Base-by-base conservation (phyloP, 2,888 invertebrate genomes). In the Busseola fusca region DNA sequence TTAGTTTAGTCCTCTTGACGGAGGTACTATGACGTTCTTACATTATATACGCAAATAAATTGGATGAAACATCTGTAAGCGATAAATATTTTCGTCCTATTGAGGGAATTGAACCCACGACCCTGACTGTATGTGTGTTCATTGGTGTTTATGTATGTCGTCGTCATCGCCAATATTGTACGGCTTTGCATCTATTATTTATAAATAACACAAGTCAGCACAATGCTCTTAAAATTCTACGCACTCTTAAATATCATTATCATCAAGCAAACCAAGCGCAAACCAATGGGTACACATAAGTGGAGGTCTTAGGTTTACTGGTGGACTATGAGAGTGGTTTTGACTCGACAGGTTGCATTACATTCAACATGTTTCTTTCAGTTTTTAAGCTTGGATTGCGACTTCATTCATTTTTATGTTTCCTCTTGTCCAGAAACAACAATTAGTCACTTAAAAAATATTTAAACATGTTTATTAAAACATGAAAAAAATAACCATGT, bases 31-130 rank as follows among this genome's bases (percentile, higher is more conserved):
- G 72, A 81, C 72, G 82, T 69, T 60, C 16, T 52, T 54, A 59
- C 5, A 65, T 59, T 45, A 63, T 34, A 18, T 42, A 69, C 34
- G 62, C 30, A 81, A 66, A 69, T 59, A 81, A 52, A 64, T 76
- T 50, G 37, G 37, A 58, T 56, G 50, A 65, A 72, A 69, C 82
- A 80, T 80, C 64, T 76, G 81, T 76, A 34, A 64, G 37, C 10
- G 34, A 54, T 81, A 81, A 72, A 73, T n/a, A 73, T 60, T 72
- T 79, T 77, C 21, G 72, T 72, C 50, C 45, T 64, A 66, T 18
- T 48, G 79, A 72, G 81, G 78, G 78, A 69, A 81, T 72, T 79
- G 79, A 77, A 81, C 79, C 58, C 73, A 21, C 56, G 82, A 81
- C 73, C 78, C 69, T 78, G 82, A 72, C 48, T 66, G 67, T 62